phyloP scores from a whole-genome alignment of 2,113 vertebrate species.

The Actenoides hombroni region DNA sequence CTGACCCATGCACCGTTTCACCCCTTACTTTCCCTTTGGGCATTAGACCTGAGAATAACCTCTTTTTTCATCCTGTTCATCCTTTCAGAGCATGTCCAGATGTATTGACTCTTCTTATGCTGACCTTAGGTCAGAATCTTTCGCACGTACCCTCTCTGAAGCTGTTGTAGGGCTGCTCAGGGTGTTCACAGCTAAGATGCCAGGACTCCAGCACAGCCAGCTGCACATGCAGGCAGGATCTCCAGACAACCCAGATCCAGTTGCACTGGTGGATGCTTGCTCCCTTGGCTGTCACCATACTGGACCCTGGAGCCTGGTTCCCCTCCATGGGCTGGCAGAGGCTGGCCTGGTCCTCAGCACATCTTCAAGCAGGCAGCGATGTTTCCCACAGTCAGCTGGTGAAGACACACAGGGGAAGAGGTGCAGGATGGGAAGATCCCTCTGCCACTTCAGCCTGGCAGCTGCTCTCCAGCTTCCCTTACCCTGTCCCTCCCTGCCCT shows the following conservation, averaged over 20 bases:
- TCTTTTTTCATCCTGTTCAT: background rate
- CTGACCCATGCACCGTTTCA: background rate
- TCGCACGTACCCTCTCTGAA: background rate
- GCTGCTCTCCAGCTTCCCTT: background rate
- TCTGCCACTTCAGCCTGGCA: background rate
- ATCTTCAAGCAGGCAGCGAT: background rate
- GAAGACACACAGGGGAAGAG: background rate
- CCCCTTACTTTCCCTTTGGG: background rate
- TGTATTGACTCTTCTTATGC: background rate
- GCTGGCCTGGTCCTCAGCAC: background rate
- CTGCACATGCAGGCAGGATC: background rate
- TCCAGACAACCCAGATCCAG: background rate
- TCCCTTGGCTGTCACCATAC: background rate
- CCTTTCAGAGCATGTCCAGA: background rate
- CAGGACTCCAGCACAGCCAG: background rate
- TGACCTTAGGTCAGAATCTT: background rate
- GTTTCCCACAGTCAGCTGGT: background rate
- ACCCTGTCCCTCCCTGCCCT: background rate
- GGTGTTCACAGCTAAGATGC: background rate
- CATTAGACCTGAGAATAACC: background rate
- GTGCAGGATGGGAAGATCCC: background rate
- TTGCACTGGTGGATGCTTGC: background rate
- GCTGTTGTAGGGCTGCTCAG: background rate
- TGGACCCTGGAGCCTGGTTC: background rate
- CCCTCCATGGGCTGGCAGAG: fast-evolving